Base-by-base conservation (phyloP, 2,113 vertebrate genomes). In the Erythrocercus mccallii region DNA sequence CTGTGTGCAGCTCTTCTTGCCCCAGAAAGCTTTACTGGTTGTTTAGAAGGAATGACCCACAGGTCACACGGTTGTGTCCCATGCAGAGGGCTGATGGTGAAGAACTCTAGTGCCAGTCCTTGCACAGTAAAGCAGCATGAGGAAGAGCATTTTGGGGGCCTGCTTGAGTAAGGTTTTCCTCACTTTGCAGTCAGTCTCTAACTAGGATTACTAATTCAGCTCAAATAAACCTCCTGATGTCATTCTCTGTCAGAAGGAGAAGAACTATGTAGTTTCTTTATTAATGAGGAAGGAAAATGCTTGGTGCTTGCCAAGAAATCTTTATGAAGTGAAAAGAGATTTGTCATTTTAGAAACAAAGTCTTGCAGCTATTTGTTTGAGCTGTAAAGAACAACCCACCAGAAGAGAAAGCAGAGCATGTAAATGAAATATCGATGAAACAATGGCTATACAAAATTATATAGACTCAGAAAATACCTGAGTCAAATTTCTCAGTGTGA, bases 31-130 rank as follows among this genome's bases (percentile, higher is more conserved):
- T 81, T 47, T 38, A n/a, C 21, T 20, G 6, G 30, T 47, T 82
- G 18, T 66, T 77, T 30, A 62, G 65, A 28, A 61, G 40, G 16
- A 76, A 42, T 15, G 22, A 8, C 21, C 18, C 6, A 37, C 6
- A 24, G 57, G 16, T 35, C 12, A 33, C 1, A 2, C 12, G 71
- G 2, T 1, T 38, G 0, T 58, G 22, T 22, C 22, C 6, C 4
- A 37, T 69, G 18, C 42, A 61, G n/a, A 47, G 11, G 45, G 8
- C 31, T 66, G n/a, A 44, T 42, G 0, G 12, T 38, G n/a, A 48
- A 48, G 70, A 53, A 17, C 15, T 50, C 27, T 23, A 7, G 16
- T 94, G 28, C 6, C 37, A 21, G 17, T 19, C 66, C 54, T 51
- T 61, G 40, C 1, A 1, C 4, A 25, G 28, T 23, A 92, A 40